Conservation (phyloP, 2,888 invertebrate genomes). For the Melanargia galathea region DNA sequence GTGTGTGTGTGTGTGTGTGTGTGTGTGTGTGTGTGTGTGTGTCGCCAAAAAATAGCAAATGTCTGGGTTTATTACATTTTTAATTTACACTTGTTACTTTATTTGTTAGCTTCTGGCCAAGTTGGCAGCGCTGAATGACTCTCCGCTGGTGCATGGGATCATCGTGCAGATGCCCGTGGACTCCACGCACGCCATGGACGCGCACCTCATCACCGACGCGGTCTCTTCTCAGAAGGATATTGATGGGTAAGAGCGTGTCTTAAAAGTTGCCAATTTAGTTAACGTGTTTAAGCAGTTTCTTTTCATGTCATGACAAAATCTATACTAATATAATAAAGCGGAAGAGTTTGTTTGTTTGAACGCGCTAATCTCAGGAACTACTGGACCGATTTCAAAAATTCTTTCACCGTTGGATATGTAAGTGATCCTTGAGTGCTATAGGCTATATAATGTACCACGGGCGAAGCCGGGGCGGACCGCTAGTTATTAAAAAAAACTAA, state of each 20-base stretch:
- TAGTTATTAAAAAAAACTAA: too few species aligned
- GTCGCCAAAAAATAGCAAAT: too few species aligned
- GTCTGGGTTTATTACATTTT: too few species aligned
- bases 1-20: too few species aligned
- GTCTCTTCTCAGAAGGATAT: constrained; percentile 96
- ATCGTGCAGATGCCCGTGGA: constrained; percentile 99
- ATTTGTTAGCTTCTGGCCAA: constrained; percentile 84
- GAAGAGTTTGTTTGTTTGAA: too few species aligned
- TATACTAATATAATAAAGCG: not conserved
- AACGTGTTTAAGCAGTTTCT: not conserved
- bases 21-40: too few species aligned
- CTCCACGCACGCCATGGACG: constrained; percentile 90
- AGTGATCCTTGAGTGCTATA: too few species aligned
- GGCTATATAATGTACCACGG: too few species aligned
- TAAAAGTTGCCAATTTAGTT: not conserved
- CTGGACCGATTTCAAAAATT: too few species aligned
- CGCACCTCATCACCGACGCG: constrained; percentile 92
- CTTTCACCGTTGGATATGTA: too few species aligned
- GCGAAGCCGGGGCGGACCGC: too few species aligned
- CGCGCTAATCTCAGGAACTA: too few species aligned
- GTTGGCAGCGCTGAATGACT: constrained; percentile 89
- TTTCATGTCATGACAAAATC: not conserved
- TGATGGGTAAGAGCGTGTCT: constrained; percentile 87
- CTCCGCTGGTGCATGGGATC: constrained; percentile 94
- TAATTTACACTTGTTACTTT: not conserved